Conservation (phyloP, 2,888 invertebrate species). For the Pseudococcus longispinus region DNA sequence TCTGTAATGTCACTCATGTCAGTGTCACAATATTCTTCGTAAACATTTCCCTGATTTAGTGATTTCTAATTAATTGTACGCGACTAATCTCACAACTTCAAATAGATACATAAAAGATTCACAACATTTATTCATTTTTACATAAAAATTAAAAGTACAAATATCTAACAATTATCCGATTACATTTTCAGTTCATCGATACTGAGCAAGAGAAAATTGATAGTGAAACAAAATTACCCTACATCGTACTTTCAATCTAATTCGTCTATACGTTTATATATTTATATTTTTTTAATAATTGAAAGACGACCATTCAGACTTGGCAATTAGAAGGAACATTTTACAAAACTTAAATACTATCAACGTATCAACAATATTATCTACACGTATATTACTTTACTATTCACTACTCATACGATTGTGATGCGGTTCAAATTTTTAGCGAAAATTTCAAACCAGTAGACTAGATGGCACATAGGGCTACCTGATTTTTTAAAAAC, state of each 20-base stretch:
- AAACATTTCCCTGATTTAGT: too few species aligned
- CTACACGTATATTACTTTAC: neutral
- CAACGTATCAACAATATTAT: neutral
- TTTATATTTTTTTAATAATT: neutral
- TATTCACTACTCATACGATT: neutral
- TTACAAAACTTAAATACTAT: neutral
- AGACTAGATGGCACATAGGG: constrained; percentile 1
- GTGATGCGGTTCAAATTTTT: neutral
- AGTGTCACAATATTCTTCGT: too few species aligned
- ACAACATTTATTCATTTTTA: neutral
- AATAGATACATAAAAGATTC: too few species aligned
- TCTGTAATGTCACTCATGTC: too few species aligned
- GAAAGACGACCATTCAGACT: constrained; percentile 12
- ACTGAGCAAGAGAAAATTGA: neutral
- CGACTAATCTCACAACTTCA: too few species aligned
- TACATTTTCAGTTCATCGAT: neutral
- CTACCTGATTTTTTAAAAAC: neutral
- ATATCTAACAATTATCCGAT: neutral
- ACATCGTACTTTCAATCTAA: neutral
- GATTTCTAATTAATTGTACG: too few species aligned
- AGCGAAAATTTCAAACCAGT: neutral
- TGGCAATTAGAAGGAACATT: neutral
- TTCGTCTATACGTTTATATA: too few species aligned
- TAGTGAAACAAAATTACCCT: neutral
- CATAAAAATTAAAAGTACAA: neutral